Conservation (phyloP, 1,140 invertebrate species). For the Nomia melanderi region DNA sequence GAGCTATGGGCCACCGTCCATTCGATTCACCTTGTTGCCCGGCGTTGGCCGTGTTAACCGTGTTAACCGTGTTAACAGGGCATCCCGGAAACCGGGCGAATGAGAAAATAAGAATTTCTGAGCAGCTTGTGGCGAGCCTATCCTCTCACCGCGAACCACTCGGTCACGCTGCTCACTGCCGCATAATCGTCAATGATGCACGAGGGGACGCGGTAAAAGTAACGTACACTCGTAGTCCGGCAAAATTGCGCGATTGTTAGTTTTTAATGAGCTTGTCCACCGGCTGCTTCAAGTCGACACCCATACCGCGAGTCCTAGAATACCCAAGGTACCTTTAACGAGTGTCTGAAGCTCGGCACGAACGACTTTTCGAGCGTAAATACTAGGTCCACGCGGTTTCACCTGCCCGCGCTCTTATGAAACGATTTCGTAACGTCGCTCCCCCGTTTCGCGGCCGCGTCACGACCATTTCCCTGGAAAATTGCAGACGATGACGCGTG, state of each 20-base stretch:
- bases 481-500: too few relatives aligned
- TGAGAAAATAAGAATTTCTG: constrained; percentile 46
- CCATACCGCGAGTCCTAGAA: neutral
- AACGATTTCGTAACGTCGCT: too few relatives aligned
- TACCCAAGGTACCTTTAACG: neutral
- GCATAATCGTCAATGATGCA: constrained; percentile 50
- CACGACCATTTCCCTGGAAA: too few relatives aligned
- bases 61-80: constrained; percentile 50
- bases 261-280: constrained; percentile 40
- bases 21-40: neutral
- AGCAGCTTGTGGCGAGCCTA: constrained; percentile 39
- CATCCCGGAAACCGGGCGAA: constrained; percentile 26
- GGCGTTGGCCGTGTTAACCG: constrained; percentile 41
- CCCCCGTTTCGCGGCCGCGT: too few relatives aligned
- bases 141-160: constrained; percentile 34
- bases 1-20: constrained; percentile 6
- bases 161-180: constrained; percentile 42
- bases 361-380: neutral
- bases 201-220: constrained; percentile 29
- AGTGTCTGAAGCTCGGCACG: neutral
- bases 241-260: constrained; percentile 39
- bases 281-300: constrained; percentile 4
- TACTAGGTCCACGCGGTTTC: neutral
- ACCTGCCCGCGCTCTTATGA: too few relatives aligned
- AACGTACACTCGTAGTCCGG: constrained; percentile 3